Conservation (phyloP, 2,113 vertebrate genomes). For the Chitala chitala region DNA sequence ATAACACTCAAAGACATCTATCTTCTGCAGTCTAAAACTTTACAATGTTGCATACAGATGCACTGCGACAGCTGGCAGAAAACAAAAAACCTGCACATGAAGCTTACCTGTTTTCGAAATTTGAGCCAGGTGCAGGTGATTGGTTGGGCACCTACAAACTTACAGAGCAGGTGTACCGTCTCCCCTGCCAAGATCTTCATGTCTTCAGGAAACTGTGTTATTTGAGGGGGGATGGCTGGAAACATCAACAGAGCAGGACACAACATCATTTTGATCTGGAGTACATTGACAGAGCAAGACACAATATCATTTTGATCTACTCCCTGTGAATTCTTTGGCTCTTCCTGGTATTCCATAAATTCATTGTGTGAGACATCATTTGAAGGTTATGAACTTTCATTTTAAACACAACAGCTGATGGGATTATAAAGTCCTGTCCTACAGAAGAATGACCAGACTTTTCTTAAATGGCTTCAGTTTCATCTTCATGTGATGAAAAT, state of each 20-base stretch:
- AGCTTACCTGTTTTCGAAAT: slow-evolving; percentile 89
- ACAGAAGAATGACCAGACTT: background rate
- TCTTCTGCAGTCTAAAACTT: too few species aligned
- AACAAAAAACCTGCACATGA: background rate
- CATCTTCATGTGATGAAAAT: background rate
- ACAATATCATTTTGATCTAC: background rate
- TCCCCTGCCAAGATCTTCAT: slow-evolving; percentile 88
- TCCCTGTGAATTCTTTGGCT: background rate
- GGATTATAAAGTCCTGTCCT: background rate
- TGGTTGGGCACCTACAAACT: slow-evolving; percentile 78
- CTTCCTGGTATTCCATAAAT: background rate
- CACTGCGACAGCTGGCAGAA: background rate
- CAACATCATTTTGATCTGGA: slow-evolving; percentile 54
- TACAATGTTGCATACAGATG: background rate
- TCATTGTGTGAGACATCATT: too few species aligned
- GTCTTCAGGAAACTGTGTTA: slow-evolving; percentile 90
- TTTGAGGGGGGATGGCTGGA: slow-evolving; percentile 82
- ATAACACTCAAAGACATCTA: background rate
- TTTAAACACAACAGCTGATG: background rate
- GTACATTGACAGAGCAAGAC: background rate
- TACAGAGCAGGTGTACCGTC: slow-evolving; percentile 80
- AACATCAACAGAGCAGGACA: background rate
- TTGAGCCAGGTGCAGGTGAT: slow-evolving; percentile 93
- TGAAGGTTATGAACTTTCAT: background rate
- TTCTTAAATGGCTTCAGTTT: background rate